Evolutionary conservation across 1,140 invertebrate genomes (phyloP).

Genomic region (Maniola jurtina): DNA sequence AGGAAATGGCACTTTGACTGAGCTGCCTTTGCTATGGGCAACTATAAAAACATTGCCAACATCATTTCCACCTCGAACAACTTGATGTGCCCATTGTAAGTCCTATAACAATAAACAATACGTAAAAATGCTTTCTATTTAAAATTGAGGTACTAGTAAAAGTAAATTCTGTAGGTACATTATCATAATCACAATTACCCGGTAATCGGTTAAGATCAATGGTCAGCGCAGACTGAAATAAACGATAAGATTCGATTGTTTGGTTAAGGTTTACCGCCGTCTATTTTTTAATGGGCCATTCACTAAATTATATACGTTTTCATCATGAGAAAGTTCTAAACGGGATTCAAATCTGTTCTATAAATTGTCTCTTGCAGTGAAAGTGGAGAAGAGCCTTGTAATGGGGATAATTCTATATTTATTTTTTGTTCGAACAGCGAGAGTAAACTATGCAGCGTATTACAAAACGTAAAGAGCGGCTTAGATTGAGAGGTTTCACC

Average conservation of each 20-base stretch:
- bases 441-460: slow-evolving; percentile 21
- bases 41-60: slow-evolving; percentile 30
- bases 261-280: slow-evolving; percentile 55
- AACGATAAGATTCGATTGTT: slow-evolving; percentile 61
- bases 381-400: slow-evolving; percentile 46
- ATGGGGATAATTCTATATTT: slow-evolving; percentile 19
- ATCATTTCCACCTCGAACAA: slow-evolving; percentile 23
- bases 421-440: slow-evolving; percentile 21
- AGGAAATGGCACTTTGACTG: slow-evolving; percentile 31
- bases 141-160: slow-evolving; percentile 51
- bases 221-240: slow-evolving; percentile 43
- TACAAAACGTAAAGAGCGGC: slow-evolving; percentile 31
- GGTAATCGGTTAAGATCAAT: slow-evolving; percentile 57
- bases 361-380: slow-evolving; percentile 62
- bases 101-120: slow-evolving; percentile 51
- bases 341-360: slow-evolving; percentile 60
- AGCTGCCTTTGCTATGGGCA: slow-evolving; percentile 18
- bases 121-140: slow-evolving; percentile 61
- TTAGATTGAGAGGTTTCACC: slow-evolving; percentile 45
- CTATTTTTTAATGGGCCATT: slow-evolving; percentile 60
- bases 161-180: slow-evolving; percentile 65
- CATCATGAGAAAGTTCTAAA: slow-evolving; percentile 66
- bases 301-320: slow-evolving; percentile 72
- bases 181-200: slow-evolving; percentile 63
- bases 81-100: slow-evolving; percentile 42